A percentile compares a stretch with the other conserved stretches of the same genome.
phyloP scores from a whole-genome alignment of 53 echinoderm and acorn worm species.

The Arbacia lixula region DNA sequence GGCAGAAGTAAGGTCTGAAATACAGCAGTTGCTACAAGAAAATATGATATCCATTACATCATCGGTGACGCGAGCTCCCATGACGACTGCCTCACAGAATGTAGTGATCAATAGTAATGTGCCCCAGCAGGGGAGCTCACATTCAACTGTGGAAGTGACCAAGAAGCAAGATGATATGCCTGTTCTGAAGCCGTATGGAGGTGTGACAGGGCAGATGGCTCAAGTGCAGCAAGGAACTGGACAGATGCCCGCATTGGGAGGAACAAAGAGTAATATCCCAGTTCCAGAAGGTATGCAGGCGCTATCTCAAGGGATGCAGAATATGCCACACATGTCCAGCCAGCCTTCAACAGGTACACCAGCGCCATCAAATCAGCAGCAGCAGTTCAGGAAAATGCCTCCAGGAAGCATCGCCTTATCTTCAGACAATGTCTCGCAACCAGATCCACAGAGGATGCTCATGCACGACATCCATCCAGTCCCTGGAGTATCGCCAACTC shows the following conservation, averaged over 20 bases:
- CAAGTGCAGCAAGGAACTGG: background rate
- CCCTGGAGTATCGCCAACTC: slow-evolving; percentile 24
- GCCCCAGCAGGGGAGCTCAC: no score
- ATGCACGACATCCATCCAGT: slow-evolving; percentile 1
- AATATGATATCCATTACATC: slow-evolving; percentile 12
- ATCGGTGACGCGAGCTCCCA: no score
- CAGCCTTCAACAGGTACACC: slow-evolving; percentile 36
- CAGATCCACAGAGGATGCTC: slow-evolving; percentile 4
- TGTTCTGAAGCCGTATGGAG: slow-evolving; percentile 45
- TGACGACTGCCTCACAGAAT: no score
- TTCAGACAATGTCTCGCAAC: background rate
- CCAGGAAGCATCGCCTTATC: slow-evolving; percentile 31
- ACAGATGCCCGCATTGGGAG: slow-evolving; percentile 21
- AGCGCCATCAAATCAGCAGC: no score
- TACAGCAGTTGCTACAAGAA: slow-evolving; percentile 43
- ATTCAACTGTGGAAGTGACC: no score
- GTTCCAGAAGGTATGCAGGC: background rate
- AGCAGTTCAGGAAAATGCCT: slow-evolving; percentile 26
- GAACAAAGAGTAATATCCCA: background rate
- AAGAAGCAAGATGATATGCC: slow-evolving; percentile 53
- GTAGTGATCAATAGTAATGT: no score
- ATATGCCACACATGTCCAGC: background rate
- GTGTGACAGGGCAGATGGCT: background rate
- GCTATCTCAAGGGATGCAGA: background rate
- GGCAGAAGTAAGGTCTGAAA: slow-evolving; percentile 13